A percentile compares a stretch with the other conserved stretches of the same genome.
These are phyloP conservation scores for Sparidentex hasta DNA, from an alignment of 2,797 vertebrate species.

Conservation along the genomic window DNA sequence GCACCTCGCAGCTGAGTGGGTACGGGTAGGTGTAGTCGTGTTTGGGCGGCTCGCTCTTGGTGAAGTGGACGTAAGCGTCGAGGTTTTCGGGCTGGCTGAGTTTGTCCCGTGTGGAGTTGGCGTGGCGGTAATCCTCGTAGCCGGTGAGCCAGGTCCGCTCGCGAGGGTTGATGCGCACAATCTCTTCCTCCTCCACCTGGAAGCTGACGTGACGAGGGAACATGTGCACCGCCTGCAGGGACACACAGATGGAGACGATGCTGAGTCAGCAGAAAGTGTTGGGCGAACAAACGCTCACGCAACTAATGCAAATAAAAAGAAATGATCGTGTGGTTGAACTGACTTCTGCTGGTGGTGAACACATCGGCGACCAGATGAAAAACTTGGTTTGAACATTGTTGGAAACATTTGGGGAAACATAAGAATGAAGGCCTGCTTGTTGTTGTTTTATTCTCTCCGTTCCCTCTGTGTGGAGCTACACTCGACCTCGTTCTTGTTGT, in stretches of 20 bases:
- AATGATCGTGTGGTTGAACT: too few relatives aligned
- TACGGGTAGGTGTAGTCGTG: conserved; percentile 92
- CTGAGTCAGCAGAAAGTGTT: background rate
- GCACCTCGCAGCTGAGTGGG: conserved; percentile 84
- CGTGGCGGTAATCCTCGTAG: conserved; percentile 94
- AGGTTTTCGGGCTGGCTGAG: conserved; percentile 79
- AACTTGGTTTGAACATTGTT: too few relatives aligned
- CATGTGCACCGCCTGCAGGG: conserved; percentile 86
- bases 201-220: conserved; percentile 91
- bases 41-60: conserved; percentile 91
- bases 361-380: too few relatives aligned
- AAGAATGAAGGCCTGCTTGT: too few relatives aligned
- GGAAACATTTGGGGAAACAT: too few relatives aligned
- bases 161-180: conserved; percentile 92
- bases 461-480: background rate
- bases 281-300: too few relatives aligned
- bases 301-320: too few relatives aligned
- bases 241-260: background rate
- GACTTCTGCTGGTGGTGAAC: too few relatives aligned
- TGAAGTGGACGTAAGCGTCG: conserved; percentile 91
- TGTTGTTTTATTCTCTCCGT: background rate
- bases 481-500: background rate
- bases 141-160: conserved; percentile 94
- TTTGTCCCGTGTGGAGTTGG: conserved; percentile 86
- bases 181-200: conserved; percentile 92